Percentiles rank a stretch among this genome's conserved stretches.
Evolutionary conservation across 2,888 invertebrate species (phyloP).

Genomic region (Gonocerus acuteangulatus): DNA sequence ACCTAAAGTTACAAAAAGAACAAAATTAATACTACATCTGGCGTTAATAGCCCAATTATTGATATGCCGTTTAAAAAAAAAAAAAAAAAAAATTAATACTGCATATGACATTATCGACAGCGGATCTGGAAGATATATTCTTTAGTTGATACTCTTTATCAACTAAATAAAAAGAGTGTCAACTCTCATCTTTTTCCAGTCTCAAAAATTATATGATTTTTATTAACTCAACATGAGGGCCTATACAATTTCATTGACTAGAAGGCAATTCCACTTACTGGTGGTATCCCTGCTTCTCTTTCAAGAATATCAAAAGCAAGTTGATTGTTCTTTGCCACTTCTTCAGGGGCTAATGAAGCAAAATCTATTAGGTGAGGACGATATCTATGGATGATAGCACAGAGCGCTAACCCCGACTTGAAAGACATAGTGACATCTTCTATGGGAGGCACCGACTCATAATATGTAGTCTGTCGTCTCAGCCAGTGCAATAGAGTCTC

Average conservation of each 20-base stretch:
- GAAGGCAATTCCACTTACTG: too few relatives aligned
- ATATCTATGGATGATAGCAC: constrained; percentile 73
- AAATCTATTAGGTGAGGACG: constrained; percentile 83
- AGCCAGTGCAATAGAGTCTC: constrained; percentile 73
- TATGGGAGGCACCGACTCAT: constrained; percentile 50
- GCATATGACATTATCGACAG: background rate
- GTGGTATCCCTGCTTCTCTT: constrained; percentile 65
- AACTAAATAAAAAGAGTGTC: too few relatives aligned
- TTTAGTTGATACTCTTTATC: background rate
- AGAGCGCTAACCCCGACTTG: constrained; percentile 58
- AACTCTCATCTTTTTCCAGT: too few relatives aligned
- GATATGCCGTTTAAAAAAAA: too few relatives aligned
- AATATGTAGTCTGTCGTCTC: constrained; percentile 60
- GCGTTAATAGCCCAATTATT: too few relatives aligned
- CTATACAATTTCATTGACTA: too few relatives aligned
- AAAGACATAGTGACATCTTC: constrained; percentile 64
- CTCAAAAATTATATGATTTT: too few relatives aligned
- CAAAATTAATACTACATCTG: background rate
- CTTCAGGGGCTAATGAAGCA: constrained; percentile 55
- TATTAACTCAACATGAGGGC: too few relatives aligned
- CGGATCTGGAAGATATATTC: background rate
- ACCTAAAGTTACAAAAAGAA: constrained; percentile 42
- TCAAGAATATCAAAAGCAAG: constrained; percentile 80
- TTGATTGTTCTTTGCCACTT: constrained; percentile 63
- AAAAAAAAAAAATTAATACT: background rate